phyloP scores from a whole-genome alignment of 2,888 invertebrate genomes.

The Aporophyla nigra region DNA sequence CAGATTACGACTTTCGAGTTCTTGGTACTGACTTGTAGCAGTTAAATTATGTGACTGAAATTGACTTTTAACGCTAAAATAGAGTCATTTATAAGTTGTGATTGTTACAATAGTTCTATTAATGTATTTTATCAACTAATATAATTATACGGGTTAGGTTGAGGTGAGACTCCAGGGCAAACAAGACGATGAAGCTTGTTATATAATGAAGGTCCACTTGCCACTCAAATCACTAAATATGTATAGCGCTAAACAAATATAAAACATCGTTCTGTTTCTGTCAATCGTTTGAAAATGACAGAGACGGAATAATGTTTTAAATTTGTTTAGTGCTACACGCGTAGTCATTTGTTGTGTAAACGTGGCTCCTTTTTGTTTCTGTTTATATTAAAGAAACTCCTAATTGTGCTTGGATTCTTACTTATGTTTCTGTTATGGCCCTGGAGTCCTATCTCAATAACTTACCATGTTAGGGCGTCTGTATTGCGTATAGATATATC shows the following conservation, averaged over 20 bases:
- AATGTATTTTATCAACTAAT: slow-evolving; percentile 5
- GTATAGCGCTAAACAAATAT: not conserved
- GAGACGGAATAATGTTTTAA: not conserved
- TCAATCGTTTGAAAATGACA: not conserved
- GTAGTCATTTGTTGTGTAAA: not conserved
- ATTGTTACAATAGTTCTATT: slow-evolving; percentile 9
- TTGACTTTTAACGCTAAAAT: slow-evolving; percentile 11
- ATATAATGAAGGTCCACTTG: not conserved
- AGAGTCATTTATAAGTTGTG: slow-evolving; percentile 2
- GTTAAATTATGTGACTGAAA: slow-evolving; percentile 18
- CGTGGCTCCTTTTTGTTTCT: not conserved
- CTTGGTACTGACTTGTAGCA: slow-evolving; percentile 20
- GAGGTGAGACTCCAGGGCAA: not conserved
- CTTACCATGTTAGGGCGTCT: not conserved
- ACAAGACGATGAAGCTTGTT: not conserved
- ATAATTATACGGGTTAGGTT: not conserved
- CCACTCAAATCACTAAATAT: not conserved
- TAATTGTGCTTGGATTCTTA: not conserved
- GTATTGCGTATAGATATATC: slow-evolving; percentile 8
- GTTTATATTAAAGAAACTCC: not conserved
- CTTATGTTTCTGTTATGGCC: not conserved
- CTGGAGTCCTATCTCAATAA: slow-evolving; percentile 5
- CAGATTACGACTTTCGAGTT: not conserved
- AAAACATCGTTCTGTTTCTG: not conserved
- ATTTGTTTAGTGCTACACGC: no score